These are phyloP conservation scores for Nomada hirtipes DNA, from an alignment of 2,888 invertebrate species.

Conservation along the genomic window DNA sequence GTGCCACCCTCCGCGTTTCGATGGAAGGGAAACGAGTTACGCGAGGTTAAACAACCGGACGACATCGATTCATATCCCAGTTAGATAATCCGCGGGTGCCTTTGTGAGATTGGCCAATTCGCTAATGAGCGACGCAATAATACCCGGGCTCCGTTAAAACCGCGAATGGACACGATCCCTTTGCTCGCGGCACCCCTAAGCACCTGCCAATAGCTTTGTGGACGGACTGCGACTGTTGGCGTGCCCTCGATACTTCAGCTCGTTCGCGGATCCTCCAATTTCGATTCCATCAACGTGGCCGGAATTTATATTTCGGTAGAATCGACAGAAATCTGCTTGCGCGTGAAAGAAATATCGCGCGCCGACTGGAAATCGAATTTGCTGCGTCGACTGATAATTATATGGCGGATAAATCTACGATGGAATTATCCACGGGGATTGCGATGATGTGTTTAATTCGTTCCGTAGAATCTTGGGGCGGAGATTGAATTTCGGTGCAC, in stretches of 20 bases:
- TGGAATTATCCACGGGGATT: constrained; percentile 28
- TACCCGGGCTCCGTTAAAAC: constrained; percentile 58
- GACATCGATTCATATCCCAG: constrained; percentile 29
- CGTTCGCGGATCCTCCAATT: constrained; percentile 22
- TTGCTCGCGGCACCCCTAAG: constrained; percentile 5
- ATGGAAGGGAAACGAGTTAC: constrained; percentile 10
- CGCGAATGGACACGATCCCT: constrained; percentile 42
- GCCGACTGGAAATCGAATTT: constrained; percentile 43
- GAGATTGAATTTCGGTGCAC: constrained; percentile 3
- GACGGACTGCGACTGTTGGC: background rate
- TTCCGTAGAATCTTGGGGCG: constrained; percentile 14
- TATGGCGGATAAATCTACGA: background rate
- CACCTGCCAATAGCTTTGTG: constrained; percentile 34
- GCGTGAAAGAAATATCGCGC: constrained; percentile 33
- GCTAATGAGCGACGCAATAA: constrained; percentile 77
- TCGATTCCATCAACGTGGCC: background rate
- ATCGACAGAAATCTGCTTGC: constrained; percentile 43
- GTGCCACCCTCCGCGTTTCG: constrained; percentile 3
- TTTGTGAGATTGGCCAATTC: constrained; percentile 77
- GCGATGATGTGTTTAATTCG: background rate
- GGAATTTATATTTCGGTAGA: constrained; percentile 20
- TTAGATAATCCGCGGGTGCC: constrained; percentile 56
- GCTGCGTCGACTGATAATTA: constrained; percentile 15
- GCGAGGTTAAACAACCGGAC: constrained; percentile 56
- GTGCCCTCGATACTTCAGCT: background rate